These are phyloP conservation scores for Parauchenoglanis ngamensis DNA, from an alignment of 2,797 vertebrate species.

Conservation along the genomic window DNA sequence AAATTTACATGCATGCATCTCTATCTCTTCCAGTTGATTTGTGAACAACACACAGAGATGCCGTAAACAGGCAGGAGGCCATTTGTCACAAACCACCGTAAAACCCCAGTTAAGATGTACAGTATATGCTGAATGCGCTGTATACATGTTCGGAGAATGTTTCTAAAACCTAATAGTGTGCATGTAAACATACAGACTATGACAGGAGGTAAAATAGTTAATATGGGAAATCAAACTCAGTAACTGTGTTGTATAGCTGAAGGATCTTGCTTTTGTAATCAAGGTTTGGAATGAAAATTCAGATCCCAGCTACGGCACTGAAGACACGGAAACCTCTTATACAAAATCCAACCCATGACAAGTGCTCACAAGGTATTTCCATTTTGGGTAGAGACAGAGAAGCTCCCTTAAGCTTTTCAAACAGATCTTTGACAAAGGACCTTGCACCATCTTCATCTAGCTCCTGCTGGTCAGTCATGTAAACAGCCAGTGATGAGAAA, in stretches of 20 bases:
- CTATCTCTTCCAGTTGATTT: too few relatives aligned
- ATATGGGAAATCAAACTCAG: neutral
- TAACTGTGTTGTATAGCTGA: neutral
- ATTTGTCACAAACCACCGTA: too few relatives aligned
- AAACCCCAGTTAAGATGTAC: too few relatives aligned
- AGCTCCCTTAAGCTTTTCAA: slow-evolving; percentile 12
- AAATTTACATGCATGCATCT: too few relatives aligned
- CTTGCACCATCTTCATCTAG: neutral
- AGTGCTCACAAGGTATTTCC: slow-evolving; percentile 13
- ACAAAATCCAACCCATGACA: neutral
- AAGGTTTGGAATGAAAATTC: neutral
- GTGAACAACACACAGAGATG: too few relatives aligned
- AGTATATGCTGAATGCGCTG: too few relatives aligned
- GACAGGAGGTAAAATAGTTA: neutral
- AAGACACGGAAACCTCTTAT: neutral
- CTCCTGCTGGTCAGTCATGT: neutral
- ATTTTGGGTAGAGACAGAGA: neutral
- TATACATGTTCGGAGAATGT: too few relatives aligned
- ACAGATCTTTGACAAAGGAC: slow-evolving; percentile 10
- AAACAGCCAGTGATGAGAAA: slow-evolving; percentile 1
- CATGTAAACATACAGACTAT: too few relatives aligned
- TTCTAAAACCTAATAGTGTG: too few relatives aligned
- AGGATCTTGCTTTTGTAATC: neutral
- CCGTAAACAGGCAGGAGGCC: too few relatives aligned
- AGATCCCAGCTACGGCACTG: neutral